Evolutionary conservation across 2,888 invertebrate genomes (phyloP).

Genomic region (Panzeria rudis): DNA sequence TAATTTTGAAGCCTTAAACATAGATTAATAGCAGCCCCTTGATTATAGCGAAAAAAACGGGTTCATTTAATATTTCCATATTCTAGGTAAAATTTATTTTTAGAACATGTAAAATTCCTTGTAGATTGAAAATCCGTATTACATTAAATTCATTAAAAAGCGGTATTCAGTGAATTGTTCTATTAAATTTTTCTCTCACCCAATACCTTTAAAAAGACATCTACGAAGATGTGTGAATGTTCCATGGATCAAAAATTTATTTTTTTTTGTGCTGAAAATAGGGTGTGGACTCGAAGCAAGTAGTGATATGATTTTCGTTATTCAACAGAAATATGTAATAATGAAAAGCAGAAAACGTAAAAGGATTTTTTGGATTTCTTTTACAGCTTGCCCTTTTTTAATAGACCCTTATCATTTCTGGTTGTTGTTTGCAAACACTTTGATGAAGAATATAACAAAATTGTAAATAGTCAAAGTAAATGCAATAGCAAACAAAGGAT

Average conservation of each 20-base stretch:
- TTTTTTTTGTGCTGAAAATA: not conserved
- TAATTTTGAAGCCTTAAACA: no score
- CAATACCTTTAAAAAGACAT: not conserved
- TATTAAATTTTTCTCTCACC: not conserved
- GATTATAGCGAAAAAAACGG: no score
- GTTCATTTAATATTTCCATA: no score
- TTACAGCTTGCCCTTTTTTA: conserved; percentile 53
- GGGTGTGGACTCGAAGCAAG: conserved; percentile 2
- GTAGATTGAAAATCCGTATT: no score
- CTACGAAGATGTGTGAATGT: not conserved
- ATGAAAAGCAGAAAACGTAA: conserved; percentile 4
- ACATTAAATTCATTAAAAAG: no score
- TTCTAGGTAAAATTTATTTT: no score
- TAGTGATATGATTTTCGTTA: not conserved
- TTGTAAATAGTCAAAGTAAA: conserved; percentile 17
- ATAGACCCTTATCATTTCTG: conserved; percentile 62
- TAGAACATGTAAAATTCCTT: no score
- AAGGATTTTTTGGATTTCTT: conserved; percentile 33
- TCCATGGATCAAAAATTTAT: not conserved
- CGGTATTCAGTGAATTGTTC: no score
- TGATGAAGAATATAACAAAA: conserved; percentile 19
- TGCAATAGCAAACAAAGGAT: conserved; percentile 26
- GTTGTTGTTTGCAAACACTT: conserved; percentile 24
- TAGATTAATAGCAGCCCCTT: no score
- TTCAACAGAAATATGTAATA: conserved; percentile 10